A percentile compares a stretch with the other conserved stretches of the same genome.
Conservation (phyloP, 2,888 invertebrate species). For the Gnatocerus cornutus region DNA sequence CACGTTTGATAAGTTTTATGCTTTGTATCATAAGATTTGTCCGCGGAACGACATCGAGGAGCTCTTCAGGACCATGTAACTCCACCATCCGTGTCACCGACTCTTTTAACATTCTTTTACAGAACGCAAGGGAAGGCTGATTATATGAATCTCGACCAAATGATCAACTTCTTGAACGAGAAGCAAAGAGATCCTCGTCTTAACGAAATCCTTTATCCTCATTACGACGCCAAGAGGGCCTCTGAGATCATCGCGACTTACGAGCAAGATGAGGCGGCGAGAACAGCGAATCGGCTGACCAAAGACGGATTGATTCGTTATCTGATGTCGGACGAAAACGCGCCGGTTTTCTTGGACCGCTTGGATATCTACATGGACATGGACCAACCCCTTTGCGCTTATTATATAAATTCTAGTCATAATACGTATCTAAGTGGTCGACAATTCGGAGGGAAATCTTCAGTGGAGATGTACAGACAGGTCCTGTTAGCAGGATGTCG, state of each 20-base stretch:
- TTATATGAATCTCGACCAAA: slow-evolving; percentile 88
- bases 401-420: slow-evolving; percentile 99
- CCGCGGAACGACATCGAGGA: slow-evolving; percentile 99
- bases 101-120: no score
- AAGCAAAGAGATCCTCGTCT: slow-evolving; percentile 98
- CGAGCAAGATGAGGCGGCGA: slow-evolving; percentile 87
- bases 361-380: slow-evolving; percentile 98
- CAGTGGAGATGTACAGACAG: slow-evolving; percentile 99
- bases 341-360: slow-evolving; percentile 98
- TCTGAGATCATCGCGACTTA: slow-evolving; percentile 94
- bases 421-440: slow-evolving; percentile 95
- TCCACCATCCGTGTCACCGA: no score
- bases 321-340: slow-evolving; percentile 99
- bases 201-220: slow-evolving; percentile 98
- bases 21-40: slow-evolving; percentile 98
- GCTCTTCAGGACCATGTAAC: slow-evolving; percentile 93
- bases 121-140: slow-evolving; percentile 94
- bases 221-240: slow-evolving; percentile 96
- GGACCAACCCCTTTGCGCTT: slow-evolving; percentile 98
- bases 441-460: slow-evolving; percentile 98
- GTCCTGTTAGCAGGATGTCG: slow-evolving; percentile 97
- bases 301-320: slow-evolving; percentile 97
- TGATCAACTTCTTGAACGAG: slow-evolving; percentile 95
- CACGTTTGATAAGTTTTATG: slow-evolving; percentile 99
- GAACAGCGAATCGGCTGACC: slow-evolving; percentile 83